Evolutionary conservation across 2,797 vertebrate genomes (phyloP), one percentile per base, ranked within the genome.

Genomic region (Pseudopleuronectes americanus): DNA sequence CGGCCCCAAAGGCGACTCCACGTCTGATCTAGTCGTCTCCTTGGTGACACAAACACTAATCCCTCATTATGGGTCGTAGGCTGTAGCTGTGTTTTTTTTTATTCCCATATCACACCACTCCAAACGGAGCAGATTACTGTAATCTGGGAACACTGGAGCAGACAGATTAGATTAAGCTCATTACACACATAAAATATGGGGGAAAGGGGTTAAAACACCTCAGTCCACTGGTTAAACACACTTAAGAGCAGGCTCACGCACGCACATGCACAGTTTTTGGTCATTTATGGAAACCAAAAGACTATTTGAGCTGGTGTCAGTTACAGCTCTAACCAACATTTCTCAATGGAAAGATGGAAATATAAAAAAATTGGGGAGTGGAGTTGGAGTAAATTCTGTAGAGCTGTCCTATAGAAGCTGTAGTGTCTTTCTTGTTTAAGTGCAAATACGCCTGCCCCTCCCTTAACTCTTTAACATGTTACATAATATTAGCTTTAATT

Each of bases 161-260:
- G 86, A 91, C 85, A 92, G 92, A 94, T 93, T 92, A 93, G 79
- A 88, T 90, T 92, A 92, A 92, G 83, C 64, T 91, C 83, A 90
- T 90, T 90, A 90, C 80, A 79, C 74, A 86, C 69, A 79, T 70
- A 80, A 85, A 89, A 89, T 80, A 82, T 83, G 53, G 66, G 66
- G 66, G 68, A 83, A 85, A 85, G 61, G 74, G 76, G 85, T 84
- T 84, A 81, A 89, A 82, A 85, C 82, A 77, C 83, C 78, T 76
- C 71, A 22, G 63, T 49, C 19, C 49, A 53, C 33, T 58, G 67
- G 79, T 89, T 84, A 81, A 83, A 85, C 69, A 78, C 43, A 45
- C 17, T 7, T 45, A 16, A 45, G 43, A 45, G 43, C 16, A 19
- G 43, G 43, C 43, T 19, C 43, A 45, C 43, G 19, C 78, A 81